Evolutionary conservation across 23 tunicate genomes (phyloP).

Genomic region (Trididemnum nubilum): DNA sequence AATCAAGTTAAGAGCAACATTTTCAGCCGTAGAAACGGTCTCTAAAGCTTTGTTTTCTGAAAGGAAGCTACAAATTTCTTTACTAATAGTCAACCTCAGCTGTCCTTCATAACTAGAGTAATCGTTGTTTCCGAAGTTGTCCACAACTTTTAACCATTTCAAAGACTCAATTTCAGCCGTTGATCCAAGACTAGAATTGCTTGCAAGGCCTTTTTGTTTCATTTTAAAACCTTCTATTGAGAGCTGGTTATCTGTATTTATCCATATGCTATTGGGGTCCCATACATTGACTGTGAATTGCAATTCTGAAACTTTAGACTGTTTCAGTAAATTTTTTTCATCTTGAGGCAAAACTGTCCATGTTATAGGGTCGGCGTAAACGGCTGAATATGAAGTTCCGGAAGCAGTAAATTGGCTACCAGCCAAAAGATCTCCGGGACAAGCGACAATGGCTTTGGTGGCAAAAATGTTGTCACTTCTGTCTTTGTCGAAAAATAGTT

Average conservation of each 20-base stretch:
- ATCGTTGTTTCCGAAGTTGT: neutral
- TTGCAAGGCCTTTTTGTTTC: neutral
- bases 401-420: neutral
- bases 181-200: neutral
- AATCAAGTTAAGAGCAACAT: neutral
- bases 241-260: neutral
- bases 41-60: neutral
- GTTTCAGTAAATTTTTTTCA: neutral
- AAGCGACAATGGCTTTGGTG: neutral
- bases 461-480: constrained; percentile 15
- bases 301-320: neutral
- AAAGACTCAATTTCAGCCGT: neutral
- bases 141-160: too few relatives aligned
- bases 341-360: neutral
- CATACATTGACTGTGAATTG: neutral
- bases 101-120: neutral
- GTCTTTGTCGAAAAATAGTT: neutral
- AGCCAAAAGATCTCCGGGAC: constrained; percentile 40
- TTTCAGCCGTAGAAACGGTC: neutral
- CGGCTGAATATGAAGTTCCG: neutral
- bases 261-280: neutral
- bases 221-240: neutral
- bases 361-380: neutral
- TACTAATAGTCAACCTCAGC: neutral
- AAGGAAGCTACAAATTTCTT: neutral